A percentile compares a stretch with the other conserved stretches of the same genome.
Evolutionary conservation across 2,888 invertebrate genomes (phyloP).

Genomic region (Drosophila suboccidentalis): DNA sequence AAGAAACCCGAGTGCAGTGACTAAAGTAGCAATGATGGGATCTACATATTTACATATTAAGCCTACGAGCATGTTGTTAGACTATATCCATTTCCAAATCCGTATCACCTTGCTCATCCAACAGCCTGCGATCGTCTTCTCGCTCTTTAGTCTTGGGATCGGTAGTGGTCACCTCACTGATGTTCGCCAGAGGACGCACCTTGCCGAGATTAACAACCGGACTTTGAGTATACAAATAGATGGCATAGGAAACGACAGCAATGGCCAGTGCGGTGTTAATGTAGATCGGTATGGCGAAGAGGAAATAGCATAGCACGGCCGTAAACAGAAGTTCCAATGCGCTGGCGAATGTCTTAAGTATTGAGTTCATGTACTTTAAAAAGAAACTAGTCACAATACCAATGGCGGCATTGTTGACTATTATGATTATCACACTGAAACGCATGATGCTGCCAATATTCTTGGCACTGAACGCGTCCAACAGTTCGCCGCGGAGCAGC

Average conservation of each 20-base stretch:
- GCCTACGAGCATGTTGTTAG: conserved; percentile 49
- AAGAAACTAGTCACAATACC: conserved; percentile 98
- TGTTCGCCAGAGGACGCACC: conserved; percentile 67
- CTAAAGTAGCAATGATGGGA: conserved; percentile 9
- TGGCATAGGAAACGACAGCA: conserved; percentile 92
- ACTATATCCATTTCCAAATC: conserved; percentile 83
- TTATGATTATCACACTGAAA: conserved; percentile 91
- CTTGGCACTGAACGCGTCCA: conserved; percentile 87
- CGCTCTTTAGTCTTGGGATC: conserved; percentile 37
- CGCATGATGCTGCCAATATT: conserved; percentile 88
- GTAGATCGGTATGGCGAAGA: conserved; percentile 94
- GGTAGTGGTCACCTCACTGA: conserved; percentile 57
- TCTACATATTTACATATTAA: conserved; percentile 46
- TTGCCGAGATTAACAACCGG: conserved; percentile 90
- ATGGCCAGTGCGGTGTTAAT: conserved; percentile 93
- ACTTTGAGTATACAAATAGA: conserved; percentile 94
- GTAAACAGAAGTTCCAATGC: conserved; percentile 96
- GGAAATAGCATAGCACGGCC: conserved; percentile 93
- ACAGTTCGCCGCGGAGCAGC: conserved; percentile 88
- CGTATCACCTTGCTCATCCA: conserved; percentile 77
- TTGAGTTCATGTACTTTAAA: conserved; percentile 96
- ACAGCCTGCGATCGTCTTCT: conserved; percentile 70
- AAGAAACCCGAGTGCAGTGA: conserved; percentile 11
- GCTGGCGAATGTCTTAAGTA: conserved; percentile 97
- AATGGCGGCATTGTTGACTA: conserved; percentile 95